Base-by-base conservation (phyloP, 2,888 invertebrate genomes). In the Dicycla oo region DNA sequence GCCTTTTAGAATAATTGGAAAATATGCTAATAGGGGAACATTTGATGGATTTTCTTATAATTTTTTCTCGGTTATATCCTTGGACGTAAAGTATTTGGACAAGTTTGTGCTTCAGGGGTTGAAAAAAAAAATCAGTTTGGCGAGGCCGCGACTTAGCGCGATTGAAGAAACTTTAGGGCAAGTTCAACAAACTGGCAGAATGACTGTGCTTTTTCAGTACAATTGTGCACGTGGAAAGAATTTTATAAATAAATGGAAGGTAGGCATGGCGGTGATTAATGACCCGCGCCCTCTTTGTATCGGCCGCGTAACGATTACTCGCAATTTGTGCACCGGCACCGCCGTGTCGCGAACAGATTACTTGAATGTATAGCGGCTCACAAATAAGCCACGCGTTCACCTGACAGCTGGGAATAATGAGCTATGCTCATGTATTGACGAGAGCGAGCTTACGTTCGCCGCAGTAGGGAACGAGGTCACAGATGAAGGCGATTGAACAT, bases 221-320 rank as follows among this genome's bases (percentile, higher is more conserved):
- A 51, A 56, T 26, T 53, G 63, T 70, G 64, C 64, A 62, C 69
- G 73, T 23, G 57, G 54, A 72, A 70, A 56, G 56, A 47, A 53
- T 60, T 71, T 45, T 67, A 66, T 74, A 76, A 63, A 75, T 71
- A 83, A 53, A 69, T 53, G 61, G 60, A 64, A 77, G 69, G 75
- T 75, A 75, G 73, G 71, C 71, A 11, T 43, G 56, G 47, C 64
- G 45, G 67, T 75, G 83, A 83, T 76, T 76, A 81, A 83, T 73
- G 81, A 64, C 20, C 18, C 54, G 2, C 10, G 30, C 7, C 43
- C n/a, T n/a, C n/a, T n/a, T 2, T 4, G 51, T 18, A 26, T 15
- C 18, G 20, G 3, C 3, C 23, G 56, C 15, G 49, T 6, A 26
- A 57, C 56, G 43, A 51, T 73, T 34, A 63, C 63, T 56, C 13